These are phyloP conservation scores for Eulithis testata DNA, from an alignment of 2,888 invertebrate genomes.

Conservation along the genomic window DNA sequence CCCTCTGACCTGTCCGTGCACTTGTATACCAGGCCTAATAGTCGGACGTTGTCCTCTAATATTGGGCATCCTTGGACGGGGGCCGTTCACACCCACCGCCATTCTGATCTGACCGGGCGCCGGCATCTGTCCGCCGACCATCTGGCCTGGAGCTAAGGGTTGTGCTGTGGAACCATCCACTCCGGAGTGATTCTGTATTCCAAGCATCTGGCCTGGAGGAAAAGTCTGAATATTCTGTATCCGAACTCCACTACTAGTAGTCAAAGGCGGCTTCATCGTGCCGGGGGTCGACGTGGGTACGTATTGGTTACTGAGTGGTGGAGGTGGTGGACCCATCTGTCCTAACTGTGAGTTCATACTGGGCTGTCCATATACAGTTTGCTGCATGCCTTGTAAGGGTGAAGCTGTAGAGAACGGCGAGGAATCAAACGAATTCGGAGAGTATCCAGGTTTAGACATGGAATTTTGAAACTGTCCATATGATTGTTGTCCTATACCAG, in stretches of 20 bases:
- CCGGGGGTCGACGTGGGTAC: slow-evolving; percentile 65
- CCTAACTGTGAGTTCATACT: slow-evolving; percentile 53
- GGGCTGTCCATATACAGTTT: slow-evolving; percentile 71
- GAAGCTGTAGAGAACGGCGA: slow-evolving; percentile 66
- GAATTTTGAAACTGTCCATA: slow-evolving; percentile 67
- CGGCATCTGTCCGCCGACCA: slow-evolving; percentile 64
- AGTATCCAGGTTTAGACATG: slow-evolving; percentile 67
- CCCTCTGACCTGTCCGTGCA: slow-evolving; percentile 72
- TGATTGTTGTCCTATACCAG: slow-evolving; percentile 54
- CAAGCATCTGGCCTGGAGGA: slow-evolving; percentile 62
- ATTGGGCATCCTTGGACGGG: slow-evolving; percentile 67
- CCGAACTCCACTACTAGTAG: slow-evolving; percentile 56
- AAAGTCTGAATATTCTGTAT: slow-evolving; percentile 79
- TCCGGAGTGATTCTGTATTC: slow-evolving; percentile 50
- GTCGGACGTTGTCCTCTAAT: slow-evolving; percentile 66
- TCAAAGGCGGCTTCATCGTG: slow-evolving; percentile 61
- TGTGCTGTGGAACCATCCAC: slow-evolving; percentile 36
- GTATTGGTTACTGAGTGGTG: slow-evolving; percentile 59
- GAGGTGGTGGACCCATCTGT: slow-evolving; percentile 59
- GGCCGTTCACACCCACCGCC: slow-evolving; percentile 63
- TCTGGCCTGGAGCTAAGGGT: slow-evolving; percentile 51
- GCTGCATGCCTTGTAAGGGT: slow-evolving; percentile 78
- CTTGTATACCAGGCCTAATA: slow-evolving; percentile 73
- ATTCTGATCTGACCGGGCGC: slow-evolving; percentile 70
- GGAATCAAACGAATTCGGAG: slow-evolving; percentile 61